Conservation (phyloP, 2,797 vertebrate species). For the Centroberyx gerrardi region DNA sequence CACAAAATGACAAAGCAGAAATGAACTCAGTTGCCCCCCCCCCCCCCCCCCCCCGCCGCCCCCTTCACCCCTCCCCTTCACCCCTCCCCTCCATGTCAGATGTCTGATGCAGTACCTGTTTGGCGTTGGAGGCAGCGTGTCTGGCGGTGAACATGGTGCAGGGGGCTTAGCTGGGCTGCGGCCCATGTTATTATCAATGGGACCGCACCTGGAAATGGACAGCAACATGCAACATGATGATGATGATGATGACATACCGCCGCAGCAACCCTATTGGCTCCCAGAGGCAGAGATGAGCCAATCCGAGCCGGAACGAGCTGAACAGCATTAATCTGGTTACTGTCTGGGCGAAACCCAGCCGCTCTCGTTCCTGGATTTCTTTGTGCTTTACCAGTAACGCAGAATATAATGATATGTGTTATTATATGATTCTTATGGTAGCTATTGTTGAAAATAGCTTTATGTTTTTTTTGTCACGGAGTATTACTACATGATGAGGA, state of each 20-base stretch:
- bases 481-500: not conserved
- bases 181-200: conserved; percentile 84
- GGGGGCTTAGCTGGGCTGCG: conserved; percentile 80
- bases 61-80: no score
- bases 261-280: conserved; percentile 59
- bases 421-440: not conserved
- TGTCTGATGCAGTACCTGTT: conserved; percentile 91
- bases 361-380: not conserved
- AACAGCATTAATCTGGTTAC: not conserved
- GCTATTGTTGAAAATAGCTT: not conserved
- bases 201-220: conserved; percentile 87
- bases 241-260: conserved; percentile 46
- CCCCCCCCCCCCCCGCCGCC: not conserved
- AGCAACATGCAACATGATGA: conserved; percentile 79
- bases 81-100: not conserved
- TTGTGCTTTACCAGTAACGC: not conserved
- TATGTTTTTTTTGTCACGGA: not conserved
- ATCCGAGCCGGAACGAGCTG: conserved; percentile 24
- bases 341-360: not conserved
- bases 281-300: conserved; percentile 29
- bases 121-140: conserved; percentile 87
- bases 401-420: conserved; percentile 1
- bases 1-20: conserved; percentile 70
- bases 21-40: conserved; percentile 6
- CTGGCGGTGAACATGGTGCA: conserved; percentile 81